Conservation (phyloP, 2,797 vertebrate genomes). For the Limnodromus scolopaceus region DNA sequence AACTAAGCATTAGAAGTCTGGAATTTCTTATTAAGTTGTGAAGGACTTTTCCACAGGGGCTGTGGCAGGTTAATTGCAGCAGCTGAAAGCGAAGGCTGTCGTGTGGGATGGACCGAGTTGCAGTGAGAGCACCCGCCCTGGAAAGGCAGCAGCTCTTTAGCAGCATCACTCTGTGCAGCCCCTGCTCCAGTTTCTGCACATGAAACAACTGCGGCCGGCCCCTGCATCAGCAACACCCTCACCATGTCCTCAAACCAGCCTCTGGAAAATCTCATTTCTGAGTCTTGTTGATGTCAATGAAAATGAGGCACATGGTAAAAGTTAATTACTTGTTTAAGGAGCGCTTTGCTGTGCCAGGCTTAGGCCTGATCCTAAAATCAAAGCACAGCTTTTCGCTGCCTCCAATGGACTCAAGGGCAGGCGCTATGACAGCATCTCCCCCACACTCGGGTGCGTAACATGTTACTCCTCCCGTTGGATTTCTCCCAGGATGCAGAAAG, state of each 20-base stretch:
- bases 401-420: not conserved
- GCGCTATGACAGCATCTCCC: not conserved
- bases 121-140: not conserved
- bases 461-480: not conserved
- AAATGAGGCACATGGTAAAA: not conserved
- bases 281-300: not conserved
- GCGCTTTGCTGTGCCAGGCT: not conserved
- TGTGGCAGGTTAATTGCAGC: not conserved
- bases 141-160: not conserved
- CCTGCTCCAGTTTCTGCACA: not conserved
- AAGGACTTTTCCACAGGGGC: not conserved
- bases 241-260: not conserved
- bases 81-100: not conserved
- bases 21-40: not conserved
- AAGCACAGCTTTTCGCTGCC: not conserved
- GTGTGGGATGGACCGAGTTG: fast-evolving
- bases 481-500: not conserved
- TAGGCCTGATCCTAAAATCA: not conserved
- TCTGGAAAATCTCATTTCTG: not conserved
- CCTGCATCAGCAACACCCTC: not conserved
- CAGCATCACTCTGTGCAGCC: not conserved
- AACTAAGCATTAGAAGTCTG: not conserved
- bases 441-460: not conserved
- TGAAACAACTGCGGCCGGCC: not conserved
- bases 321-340: not conserved